Base-by-base conservation (phyloP, 2,888 invertebrate species). In the Idaea aversata region DNA sequence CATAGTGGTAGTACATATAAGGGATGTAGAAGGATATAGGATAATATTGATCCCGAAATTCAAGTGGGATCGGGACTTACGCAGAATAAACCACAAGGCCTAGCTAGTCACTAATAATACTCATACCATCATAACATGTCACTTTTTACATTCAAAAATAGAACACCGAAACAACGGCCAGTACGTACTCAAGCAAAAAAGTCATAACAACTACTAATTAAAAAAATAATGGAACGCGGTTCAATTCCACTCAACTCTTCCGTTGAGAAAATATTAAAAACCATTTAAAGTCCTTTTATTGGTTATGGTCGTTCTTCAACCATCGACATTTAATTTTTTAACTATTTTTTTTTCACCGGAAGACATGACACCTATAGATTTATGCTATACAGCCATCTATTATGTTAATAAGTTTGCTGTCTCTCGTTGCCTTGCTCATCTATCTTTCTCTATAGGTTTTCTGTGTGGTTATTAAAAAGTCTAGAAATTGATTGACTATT, bases 321-420 rank as follows among this genome's bases (percentile, higher is more conserved):
- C 70, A 79, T 77, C 70, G 75, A 78, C 73, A 76, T 75, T 76
- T 73, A 73, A 69, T 74, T 75, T 75, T 80, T 77, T 73, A 77
- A 79, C 47, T 47, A 47, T 13, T 47, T 82, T 82, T 80, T 79
- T 79, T 78, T 77, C 74, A 86, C 87, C 87, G 87, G 86, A 88
- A 89, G 86, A 86, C 84, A 82, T 85, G 87, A 87, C 88, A 87
- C 88, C 86, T 85, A 71, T 72, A 77, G 81, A 88, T 88, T 88
- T 87, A 47, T 47, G 47, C 47, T 13, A 47, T 47, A 86, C 80
- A 85, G 80, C 87, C 86, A 83, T 86, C 80, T 84, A 87, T 89
- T 88, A 87, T 83, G 75, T 70, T 88, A 87, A 87, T 85, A 84
- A 86, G 77, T 72, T 81, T 75, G 76, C 47, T 7, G 47, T 13